These are phyloP conservation scores for Nothoprocta perdicaria DNA, from an alignment of 2,113 vertebrate genomes.

Conservation along the genomic window DNA sequence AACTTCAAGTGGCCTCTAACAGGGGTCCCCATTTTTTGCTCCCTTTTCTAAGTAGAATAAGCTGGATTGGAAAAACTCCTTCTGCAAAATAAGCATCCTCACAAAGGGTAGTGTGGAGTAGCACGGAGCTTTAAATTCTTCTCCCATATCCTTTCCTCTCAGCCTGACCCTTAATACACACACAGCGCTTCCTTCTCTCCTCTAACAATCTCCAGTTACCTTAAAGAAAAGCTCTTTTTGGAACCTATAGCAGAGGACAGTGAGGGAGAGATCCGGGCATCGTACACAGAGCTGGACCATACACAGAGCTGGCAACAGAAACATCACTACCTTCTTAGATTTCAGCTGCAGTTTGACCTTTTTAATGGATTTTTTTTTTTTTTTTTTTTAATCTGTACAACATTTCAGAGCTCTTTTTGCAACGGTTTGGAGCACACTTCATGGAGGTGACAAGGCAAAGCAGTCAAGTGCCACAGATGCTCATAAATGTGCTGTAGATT, in stretches of 20 bases:
- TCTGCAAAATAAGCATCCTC: neutral
- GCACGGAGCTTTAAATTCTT: neutral
- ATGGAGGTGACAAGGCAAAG: neutral
- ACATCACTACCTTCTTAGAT: neutral
- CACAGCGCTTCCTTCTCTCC: neutral
- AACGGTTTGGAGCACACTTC: neutral
- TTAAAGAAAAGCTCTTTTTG: neutral
- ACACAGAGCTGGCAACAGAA: neutral
- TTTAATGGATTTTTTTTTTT: neutral
- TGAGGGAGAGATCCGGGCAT: neutral
- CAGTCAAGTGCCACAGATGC: neutral
- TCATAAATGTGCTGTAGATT: rapidly evolving
- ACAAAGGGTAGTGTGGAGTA: neutral
- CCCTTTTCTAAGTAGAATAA: neutral
- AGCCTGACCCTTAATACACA: neutral
- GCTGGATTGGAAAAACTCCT: neutral
- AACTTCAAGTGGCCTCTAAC: rapidly evolving
- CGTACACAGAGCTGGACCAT: neutral
- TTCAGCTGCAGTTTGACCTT: neutral
- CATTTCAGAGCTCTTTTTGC: neutral
- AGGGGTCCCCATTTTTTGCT: neutral
- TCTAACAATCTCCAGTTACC: neutral
- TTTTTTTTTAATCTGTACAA: too few relatives aligned
- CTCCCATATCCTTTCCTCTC: neutral
- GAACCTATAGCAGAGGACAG: neutral